Percentiles rank a stretch among this genome's conserved stretches.
Conservation (phyloP, 2,797 vertebrate species). For the Centroberyx gerrardi region DNA sequence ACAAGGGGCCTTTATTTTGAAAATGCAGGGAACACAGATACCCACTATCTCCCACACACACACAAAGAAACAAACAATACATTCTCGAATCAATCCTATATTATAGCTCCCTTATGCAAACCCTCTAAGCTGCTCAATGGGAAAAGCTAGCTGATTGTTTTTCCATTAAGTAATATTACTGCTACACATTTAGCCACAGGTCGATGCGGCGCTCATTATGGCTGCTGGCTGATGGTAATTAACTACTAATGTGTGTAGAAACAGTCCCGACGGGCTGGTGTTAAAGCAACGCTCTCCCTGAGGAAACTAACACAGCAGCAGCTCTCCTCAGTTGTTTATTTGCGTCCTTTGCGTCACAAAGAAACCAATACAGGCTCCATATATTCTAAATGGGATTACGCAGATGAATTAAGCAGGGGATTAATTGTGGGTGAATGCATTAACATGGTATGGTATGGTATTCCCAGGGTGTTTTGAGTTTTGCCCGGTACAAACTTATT, state of each 20-base stretch:
- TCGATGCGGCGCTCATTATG: conserved; percentile 84
- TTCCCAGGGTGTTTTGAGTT: conserved; percentile 6
- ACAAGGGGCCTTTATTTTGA: background rate
- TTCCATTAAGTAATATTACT: conserved; percentile 81
- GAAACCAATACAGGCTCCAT: conserved; percentile 44
- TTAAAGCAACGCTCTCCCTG: conserved; percentile 58
- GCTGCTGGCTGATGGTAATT: conserved; percentile 80
- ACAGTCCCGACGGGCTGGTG: conserved; percentile 57
- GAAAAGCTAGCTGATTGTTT: conserved; percentile 77
- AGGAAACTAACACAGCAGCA: conserved; percentile 52
- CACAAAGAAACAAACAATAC: background rate
- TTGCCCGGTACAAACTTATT: background rate
- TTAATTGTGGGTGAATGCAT: conserved; percentile 18
- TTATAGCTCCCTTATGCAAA: conserved; percentile 69
- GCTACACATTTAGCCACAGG: conserved; percentile 79
- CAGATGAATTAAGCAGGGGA: conserved; percentile 19
- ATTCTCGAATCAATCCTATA: conserved; percentile 69
- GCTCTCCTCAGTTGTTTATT: conserved; percentile 62
- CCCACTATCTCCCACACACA: background rate
- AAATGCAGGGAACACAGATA: background rate
- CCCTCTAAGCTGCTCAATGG: conserved; percentile 61
- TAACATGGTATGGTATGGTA: conserved; percentile 16
- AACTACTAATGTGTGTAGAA: conserved; percentile 78
- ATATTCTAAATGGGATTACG: conserved; percentile 52
- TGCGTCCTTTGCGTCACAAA: conserved; percentile 58